Base-by-base conservation (phyloP, 2,113 vertebrate species). In the Egretta garzetta region DNA sequence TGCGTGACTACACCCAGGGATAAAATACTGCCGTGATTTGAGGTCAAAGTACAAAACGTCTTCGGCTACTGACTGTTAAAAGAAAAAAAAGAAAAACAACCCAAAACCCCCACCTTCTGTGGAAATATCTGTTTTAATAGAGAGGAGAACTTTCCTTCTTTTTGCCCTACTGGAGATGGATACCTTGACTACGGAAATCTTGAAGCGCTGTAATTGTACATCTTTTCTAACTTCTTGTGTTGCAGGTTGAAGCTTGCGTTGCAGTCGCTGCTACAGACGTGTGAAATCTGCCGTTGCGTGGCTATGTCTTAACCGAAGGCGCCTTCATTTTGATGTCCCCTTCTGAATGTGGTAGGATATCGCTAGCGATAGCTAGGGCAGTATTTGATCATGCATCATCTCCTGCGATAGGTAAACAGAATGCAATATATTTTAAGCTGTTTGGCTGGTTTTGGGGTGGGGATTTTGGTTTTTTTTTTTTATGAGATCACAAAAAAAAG, bases 261-360 rank as follows among this genome's bases (percentile, higher is more conserved):
- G 53, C 37, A 45, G 62, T 60, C 43, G 3, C 19, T 27, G 55
- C 52, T n/a, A 8, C 39, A 37, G 55, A 85, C 58, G 66, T 27
- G 55, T 92, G 93, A 83, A 32, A 23, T 24, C n/a, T 58, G 64
- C 91, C 58, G 43, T 75, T 53, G 47, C 3, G 0, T 16, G 71
- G 95, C 63, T 59, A 45, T 94, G 83, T 74, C 95, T 39, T 91
- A 95, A 64, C 28, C 1, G 41, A 83, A 91, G 82, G 22, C 6
- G 2, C 10, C 60, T 20, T 55, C 9, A 0, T 93, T 58, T 88
- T 24, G 60, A 49, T 92, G 74, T 89, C 52, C 37, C 18, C 93
- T 89, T 62, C 84, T 92, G 86, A 96, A 89, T 21, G 87, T 96
- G 95, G 93, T 97, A 96, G 91, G 89, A 75, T 92, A 95, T 96